These are phyloP conservation scores for Mimumesa dahlbomi DNA, from an alignment of 2,888 invertebrate species.

Conservation along the genomic window DNA sequence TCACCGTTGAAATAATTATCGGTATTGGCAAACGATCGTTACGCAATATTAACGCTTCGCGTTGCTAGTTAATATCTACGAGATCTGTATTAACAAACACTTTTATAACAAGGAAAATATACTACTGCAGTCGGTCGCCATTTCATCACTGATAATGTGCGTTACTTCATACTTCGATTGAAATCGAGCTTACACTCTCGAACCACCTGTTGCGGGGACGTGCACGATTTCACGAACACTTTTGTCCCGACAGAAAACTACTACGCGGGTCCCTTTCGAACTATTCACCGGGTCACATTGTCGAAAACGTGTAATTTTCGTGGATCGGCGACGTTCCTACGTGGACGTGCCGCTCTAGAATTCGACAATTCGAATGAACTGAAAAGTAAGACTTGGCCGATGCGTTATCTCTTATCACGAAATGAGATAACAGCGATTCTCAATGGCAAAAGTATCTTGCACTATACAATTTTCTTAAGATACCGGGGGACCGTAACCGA, in stretches of 20 bases:
- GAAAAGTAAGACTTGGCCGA: conserved; percentile 35
- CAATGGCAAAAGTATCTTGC: conserved; percentile 26
- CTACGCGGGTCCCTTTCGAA: not conserved
- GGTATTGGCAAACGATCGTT: no score
- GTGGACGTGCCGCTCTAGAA: conserved; percentile 18
- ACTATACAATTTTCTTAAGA: conserved; percentile 4
- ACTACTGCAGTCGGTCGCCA: conserved; percentile 10
- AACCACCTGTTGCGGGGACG: conserved; percentile 56
- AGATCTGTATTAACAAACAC: not conserved
- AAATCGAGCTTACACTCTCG: conserved; percentile 14
- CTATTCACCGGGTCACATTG: not conserved
- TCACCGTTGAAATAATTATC: no score
- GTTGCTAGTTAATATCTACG: no score
- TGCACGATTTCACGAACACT: conserved; percentile 7
- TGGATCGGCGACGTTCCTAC: not conserved
- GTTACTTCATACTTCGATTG: conserved; percentile 6
- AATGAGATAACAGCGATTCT: conserved; percentile 58
- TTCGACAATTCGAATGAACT: conserved; percentile 33
- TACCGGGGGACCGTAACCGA: not conserved
- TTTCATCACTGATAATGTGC: conserved; percentile 12
- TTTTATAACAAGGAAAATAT: not conserved
- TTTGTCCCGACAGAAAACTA: conserved; percentile 12
- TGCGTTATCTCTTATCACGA: conserved; percentile 64
- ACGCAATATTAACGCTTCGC: no score
- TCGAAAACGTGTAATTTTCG: not conserved